These are phyloP conservation scores for Timema cristinae DNA, from an alignment of 2,888 invertebrate genomes.

Conservation along the genomic window DNA sequence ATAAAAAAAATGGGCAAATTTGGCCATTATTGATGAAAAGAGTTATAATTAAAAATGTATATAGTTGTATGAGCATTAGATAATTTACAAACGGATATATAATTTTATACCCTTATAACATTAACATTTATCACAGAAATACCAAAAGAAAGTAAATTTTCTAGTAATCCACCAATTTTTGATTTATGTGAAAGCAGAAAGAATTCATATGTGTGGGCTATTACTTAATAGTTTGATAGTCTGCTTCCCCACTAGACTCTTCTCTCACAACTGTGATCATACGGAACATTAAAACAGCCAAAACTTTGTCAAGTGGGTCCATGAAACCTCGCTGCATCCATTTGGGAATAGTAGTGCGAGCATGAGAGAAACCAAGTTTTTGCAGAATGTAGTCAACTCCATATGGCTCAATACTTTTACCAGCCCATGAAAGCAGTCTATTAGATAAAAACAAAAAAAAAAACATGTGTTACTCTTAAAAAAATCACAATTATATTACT, in stretches of 20 bases:
- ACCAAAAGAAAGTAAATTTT: too few species aligned
- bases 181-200: too few species aligned
- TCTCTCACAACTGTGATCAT: conserved; percentile 55
- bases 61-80: too few species aligned
- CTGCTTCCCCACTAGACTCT: conserved; percentile 33
- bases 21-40: too few species aligned
- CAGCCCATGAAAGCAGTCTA: conserved; percentile 80
- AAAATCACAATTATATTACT: background rate
- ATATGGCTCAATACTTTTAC: conserved; percentile 96
- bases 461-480: background rate
- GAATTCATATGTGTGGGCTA: too few species aligned
- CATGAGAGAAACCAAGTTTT: conserved; percentile 95
- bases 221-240: background rate
- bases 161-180: too few species aligned
- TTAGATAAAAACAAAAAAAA: conserved; percentile 6
- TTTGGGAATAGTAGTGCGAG: conserved; percentile 97
- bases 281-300: conserved; percentile 72
- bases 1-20: too few species aligned
- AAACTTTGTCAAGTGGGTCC: conserved; percentile 92
- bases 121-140: too few species aligned
- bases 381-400: conserved; percentile 98
- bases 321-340: conserved; percentile 98
- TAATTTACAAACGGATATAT: too few species aligned
- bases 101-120: too few species aligned
- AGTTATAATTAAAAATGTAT: too few species aligned